Conservation (phyloP, 2,888 invertebrate genomes). For the Eristalis arbustorum region DNA sequence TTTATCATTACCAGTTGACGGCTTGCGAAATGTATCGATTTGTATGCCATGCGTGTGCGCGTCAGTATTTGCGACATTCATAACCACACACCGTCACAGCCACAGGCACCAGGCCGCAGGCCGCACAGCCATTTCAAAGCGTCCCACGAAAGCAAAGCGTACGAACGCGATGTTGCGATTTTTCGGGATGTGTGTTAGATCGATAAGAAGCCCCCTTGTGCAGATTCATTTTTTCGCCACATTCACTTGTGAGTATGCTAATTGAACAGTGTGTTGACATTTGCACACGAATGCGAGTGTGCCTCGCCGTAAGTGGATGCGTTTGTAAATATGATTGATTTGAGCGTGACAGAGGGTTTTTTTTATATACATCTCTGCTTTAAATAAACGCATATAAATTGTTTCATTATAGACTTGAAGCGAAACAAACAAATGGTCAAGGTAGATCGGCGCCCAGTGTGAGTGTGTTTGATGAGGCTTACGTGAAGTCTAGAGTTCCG, state of each 20-base stretch:
- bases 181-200: not conserved
- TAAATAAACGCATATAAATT: constrained; percentile 26
- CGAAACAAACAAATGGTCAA: not conserved
- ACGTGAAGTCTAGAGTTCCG: constrained; percentile 3
- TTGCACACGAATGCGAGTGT: not conserved
- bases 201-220: constrained; percentile 10
- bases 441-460: not conserved
- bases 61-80: not conserved
- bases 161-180: not conserved
- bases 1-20: not conserved
- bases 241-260: constrained; percentile 17
- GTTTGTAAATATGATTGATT: not conserved
- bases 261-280: constrained; percentile 3
- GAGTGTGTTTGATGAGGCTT: not conserved
- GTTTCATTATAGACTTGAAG: constrained; percentile 2
- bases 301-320: not conserved
- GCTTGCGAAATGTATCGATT: constrained; percentile 43
- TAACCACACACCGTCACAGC: not conserved
- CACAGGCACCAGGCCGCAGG: not conserved
- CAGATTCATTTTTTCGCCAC: not conserved
- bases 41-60: constrained; percentile 19
- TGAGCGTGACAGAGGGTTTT: not conserved
- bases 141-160: not conserved
- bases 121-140: not conserved
- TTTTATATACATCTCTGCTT: not conserved